Evolutionary conservation across 2,113 vertebrate genomes (phyloP).

Genomic region (Chaenocephalus aceratus): DNA sequence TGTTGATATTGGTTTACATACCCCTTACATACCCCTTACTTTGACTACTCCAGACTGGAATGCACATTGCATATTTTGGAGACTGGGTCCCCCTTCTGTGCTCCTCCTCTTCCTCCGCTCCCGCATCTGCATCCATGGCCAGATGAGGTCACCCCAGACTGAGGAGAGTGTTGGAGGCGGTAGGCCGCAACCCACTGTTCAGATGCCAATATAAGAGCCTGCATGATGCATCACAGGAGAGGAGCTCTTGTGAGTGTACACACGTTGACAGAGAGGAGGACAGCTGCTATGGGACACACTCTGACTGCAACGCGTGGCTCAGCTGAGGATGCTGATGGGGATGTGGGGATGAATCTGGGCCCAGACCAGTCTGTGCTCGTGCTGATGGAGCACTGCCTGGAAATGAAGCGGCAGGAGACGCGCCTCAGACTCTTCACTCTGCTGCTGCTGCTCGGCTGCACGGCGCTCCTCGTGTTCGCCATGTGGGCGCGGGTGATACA

Average conservation of each 20-base stretch:
- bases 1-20: too few species aligned
- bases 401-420: slow-evolving; percentile 60
- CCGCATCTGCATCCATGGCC: not conserved
- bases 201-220: slow-evolving; percentile 18
- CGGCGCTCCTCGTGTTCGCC: slow-evolving; percentile 11
- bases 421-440: slow-evolving; percentile 36
- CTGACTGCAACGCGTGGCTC: too few species aligned
- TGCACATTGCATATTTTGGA: not conserved
- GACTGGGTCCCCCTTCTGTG: too few species aligned
- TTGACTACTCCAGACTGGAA: not conserved
- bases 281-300: not conserved
- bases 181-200: not conserved
- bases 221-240: not conserved
- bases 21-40: not conserved
- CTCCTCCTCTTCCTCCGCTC: too few species aligned
- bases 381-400: slow-evolving; percentile 48
- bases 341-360: not conserved
- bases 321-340: too few species aligned
- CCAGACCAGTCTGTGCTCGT: slow-evolving; percentile 12
- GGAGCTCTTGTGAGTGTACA: not conserved
- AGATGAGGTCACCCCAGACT: slow-evolving; percentile 20
- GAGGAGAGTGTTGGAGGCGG: slow-evolving; percentile 24
- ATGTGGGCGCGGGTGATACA: not conserved
- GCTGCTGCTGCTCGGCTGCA: slow-evolving; percentile 43
- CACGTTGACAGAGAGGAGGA: not conserved